Base-by-base conservation (phyloP, 1,140 invertebrate genomes). In the Drosophila bipectinata region DNA sequence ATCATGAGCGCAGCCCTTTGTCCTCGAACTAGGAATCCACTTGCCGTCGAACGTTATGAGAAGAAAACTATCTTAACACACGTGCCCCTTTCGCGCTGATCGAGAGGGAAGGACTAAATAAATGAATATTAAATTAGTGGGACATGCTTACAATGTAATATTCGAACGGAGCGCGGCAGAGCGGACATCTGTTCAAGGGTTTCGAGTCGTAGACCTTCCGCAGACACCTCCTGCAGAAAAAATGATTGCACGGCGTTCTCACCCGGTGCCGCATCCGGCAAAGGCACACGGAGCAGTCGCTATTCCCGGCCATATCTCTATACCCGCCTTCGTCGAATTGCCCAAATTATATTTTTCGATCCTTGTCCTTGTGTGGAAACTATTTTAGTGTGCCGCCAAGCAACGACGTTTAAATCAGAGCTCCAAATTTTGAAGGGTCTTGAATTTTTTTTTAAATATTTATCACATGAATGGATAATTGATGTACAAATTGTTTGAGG, bases 131-230 rank as follows among this genome's bases (percentile, higher is more conserved):
- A 10, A n/a, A 37, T n/a, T 45, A 15, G 14, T n/a, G 4, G 1
- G 1, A 7, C 4, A 4, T 4, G 71, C 81, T 87, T 32, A 85
- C 81, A 64, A 81, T 47, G 34, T 77, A 85, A 45, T 85, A 85
- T 5, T 67, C 56, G 15, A 85, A 62, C 6, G 73, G 60, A 1
- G 55, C 54, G 4, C 81, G 73, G 15, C 81, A 85, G 32, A 85
- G 18, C 0, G 81, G 81, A 47, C 81, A 85, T 0, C 30, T 15
- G 14, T 77, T 87, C 7, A 41, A 6, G 9, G 54, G 0, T 15
- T 82, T 56, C 26, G 32, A 9, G 0, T 28, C n/a, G 47, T 74
- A 85, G 9, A 77, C 63, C 5, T 67, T 53, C 32, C 39, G 67
- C 1, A 85, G 60, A 47, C 81, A 85, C 1, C 28, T 28, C 39